Conservation (phyloP, 2,113 vertebrate species). For the Hiodon tergisus region DNA sequence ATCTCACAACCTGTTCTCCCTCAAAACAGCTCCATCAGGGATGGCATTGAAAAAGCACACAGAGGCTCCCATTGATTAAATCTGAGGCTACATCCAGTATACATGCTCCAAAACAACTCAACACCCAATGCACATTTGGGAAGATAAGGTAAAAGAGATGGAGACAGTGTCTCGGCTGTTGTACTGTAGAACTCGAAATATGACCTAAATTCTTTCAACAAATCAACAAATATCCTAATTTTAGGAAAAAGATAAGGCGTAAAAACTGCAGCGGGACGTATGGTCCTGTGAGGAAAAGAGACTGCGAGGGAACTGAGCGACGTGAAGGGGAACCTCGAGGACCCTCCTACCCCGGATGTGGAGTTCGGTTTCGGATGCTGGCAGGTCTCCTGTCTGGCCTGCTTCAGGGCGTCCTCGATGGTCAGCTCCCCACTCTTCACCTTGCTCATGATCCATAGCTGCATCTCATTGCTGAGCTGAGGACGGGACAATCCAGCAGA, state of each 20-base stretch:
- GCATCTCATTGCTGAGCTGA: constrained; percentile 68
- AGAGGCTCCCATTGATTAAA: background rate
- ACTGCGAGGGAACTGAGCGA: too few species aligned
- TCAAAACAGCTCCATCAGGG: constrained; percentile 3
- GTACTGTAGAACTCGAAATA: too few species aligned
- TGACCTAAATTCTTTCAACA: too few species aligned
- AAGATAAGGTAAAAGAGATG: too few species aligned
- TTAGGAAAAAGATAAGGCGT: too few species aligned
- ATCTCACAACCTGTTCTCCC: background rate
- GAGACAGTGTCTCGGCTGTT: too few species aligned
- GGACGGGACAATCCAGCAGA: constrained; percentile 10
- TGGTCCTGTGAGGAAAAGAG: too few species aligned
- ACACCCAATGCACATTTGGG: too few species aligned
- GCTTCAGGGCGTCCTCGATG: constrained; percentile 61
- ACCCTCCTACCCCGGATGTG: background rate
- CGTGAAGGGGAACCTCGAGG: background rate
- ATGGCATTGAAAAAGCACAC: background rate
- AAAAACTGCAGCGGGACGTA: too few species aligned
- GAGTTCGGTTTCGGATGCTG: constrained; percentile 1
- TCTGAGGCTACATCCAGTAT: background rate
- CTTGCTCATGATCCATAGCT: constrained; percentile 64
- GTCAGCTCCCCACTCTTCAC: constrained; percentile 69
- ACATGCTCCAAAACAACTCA: background rate
- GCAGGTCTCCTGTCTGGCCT: constrained; percentile 51
- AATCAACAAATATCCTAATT: too few species aligned